Conservation (phyloP, 1,140 invertebrate species). For the Dryas iulia region DNA sequence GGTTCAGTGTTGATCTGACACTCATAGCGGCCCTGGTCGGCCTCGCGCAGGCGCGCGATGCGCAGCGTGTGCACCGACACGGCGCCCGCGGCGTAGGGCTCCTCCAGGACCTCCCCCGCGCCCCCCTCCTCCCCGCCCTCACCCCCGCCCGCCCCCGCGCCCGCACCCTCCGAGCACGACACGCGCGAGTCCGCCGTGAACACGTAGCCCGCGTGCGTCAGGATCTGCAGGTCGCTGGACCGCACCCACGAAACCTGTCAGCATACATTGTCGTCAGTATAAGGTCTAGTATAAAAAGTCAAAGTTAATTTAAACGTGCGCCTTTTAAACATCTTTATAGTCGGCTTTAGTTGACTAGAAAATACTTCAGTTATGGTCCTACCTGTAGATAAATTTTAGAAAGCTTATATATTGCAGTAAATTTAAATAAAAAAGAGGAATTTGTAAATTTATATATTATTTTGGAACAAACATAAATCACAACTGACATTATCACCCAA, state of each 20-base stretch:
- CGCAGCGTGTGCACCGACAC: conserved; percentile 81
- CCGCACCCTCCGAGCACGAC: conserved; percentile 37
- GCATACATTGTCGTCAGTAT: too few species aligned
- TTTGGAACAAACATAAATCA: background rate
- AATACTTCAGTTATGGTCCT: too few species aligned
- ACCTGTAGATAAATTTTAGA: background rate
- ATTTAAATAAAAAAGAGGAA: background rate
- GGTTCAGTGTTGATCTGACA: conserved; percentile 91
- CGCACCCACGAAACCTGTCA: conserved; percentile 89
- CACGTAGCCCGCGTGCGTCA: conserved; percentile 84
- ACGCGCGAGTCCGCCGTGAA: conserved; percentile 89
- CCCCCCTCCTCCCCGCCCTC: conserved; percentile 40
- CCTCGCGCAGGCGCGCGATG: conserved; percentile 82
- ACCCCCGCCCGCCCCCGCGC: conserved; percentile 41
- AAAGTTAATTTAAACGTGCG: too few species aligned
- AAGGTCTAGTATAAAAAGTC: too few species aligned
- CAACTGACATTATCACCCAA: background rate
- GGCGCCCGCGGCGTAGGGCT: conserved; percentile 3
- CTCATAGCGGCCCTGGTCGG: conserved; percentile 88
- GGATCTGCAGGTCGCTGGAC: conserved; percentile 86
- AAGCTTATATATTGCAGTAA: background rate
- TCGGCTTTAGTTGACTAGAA: too few species aligned
- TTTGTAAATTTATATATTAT: background rate
- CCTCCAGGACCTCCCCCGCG: conserved; percentile 81
- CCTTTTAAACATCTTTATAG: too few species aligned